Base-by-base conservation (phyloP, 1,140 invertebrate genomes). In the Papilio dardanus region DNA sequence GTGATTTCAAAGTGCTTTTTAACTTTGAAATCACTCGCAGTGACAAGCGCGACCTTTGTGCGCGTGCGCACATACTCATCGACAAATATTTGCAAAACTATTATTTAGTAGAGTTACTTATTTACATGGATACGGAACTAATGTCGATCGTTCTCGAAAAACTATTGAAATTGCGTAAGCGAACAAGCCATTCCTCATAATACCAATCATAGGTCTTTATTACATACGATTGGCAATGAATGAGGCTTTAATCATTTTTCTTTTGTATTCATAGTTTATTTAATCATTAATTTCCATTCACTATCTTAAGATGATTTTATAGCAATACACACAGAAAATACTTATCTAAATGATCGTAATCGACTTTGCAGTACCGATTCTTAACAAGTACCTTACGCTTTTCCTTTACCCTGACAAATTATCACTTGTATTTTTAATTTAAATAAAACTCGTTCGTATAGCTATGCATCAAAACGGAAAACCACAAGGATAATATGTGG, bases 1-100 rank as follows among this genome's bases (percentile, higher is more conserved):
- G n/a, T n/a, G n/a, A n/a, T n/a, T n/a, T n/a, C n/a, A n/a, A n/a
- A n/a, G n/a, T n/a, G n/a, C n/a, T n/a, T n/a, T n/a, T n/a, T 33
- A 68, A 68, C 66, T 68, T 68, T 37, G 66, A 68, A 68, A 21
- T 68, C 66, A 68, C 66, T 68, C 21, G 66, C 66, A 68, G 66
- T 68, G 66, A 68, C 66, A n/a, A 19, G 24, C 33, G n/a, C 33
- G 66, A 68, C 35, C 66, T 68, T 68, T 40, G 35, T 68, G 37
- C 33, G 66, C 66, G 33, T 68, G 35, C n/a, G 66, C 35, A 68
- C 40, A 68, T 68, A 68, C 12, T 14, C 33, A 24, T 33, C 8
- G 66, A 37, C 35, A 21, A 68, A 42, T 68, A 68, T 68, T 68
- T 68, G 66, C 66, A 40, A 28, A 28, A 40, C 66, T 68, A 68